Base-by-base conservation (phyloP, 2,888 invertebrate species). In the Dexiosoma caninum region DNA sequence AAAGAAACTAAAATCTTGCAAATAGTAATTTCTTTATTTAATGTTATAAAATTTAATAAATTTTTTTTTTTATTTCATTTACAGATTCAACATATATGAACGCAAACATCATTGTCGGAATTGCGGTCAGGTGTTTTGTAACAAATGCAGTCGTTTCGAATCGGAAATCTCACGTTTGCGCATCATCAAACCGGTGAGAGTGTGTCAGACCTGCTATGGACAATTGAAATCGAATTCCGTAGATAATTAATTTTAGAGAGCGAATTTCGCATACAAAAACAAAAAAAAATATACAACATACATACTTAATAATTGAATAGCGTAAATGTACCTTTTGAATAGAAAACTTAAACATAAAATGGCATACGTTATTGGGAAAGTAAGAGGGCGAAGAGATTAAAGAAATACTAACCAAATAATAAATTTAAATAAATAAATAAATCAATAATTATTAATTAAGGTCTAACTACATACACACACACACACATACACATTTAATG, bases 101-200 rank as follows among this genome's bases (percentile, higher is more conserved):
- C 93, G 98, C 8, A 94, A 96, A 82, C 98, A 99, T 91, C 99
- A 99, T 91, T 99, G 99, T 90, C 94, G 99, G 76, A 98, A 98
- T 90, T 99, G 99, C 91, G 98, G 98, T 74, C 95, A 96, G 87
- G 95, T 99, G 80, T 99, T 98, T 92, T 99, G 99, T 91, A 97
- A 98, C 23, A 97, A 95, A 89, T 99, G 99, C 92, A 97, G 97
- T 89, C 94, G 96, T 81, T 98, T 97, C 92, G 98, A 98, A 91
- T 98, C 98, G 84, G 98, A 98, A 91, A 98, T 99, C 86, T 95
- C 96, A 0, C 93, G 98, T 57, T 92, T 99, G 86, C 94, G 97
- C 62, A 98, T 98, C 85, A 91, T 97, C 83, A 96, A 97, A 80
- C 98, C 98, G 30, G 98, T 99, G 53, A 93, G 98, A 84, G 98